phyloP scores from a whole-genome alignment of 2,797 vertebrate species.

The Aldrovandia affinis region DNA sequence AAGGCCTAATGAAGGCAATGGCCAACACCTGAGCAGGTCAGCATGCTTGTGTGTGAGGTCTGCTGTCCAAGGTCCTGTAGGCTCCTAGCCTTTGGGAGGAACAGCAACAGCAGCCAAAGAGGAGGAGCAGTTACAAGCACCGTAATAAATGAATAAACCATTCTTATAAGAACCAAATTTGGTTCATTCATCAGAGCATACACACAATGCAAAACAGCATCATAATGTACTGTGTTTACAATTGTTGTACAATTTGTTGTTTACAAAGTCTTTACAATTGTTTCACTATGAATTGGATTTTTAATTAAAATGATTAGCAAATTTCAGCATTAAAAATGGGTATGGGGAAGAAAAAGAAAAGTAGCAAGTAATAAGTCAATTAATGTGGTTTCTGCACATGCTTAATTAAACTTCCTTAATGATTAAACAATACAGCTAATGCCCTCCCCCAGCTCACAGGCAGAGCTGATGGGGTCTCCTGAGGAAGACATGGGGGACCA shows the following conservation, averaged over 20 bases:
- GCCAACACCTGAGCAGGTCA: too few species aligned
- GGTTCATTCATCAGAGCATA: slow-evolving; percentile 77
- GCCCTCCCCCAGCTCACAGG: slow-evolving; percentile 86
- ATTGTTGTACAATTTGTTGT: slow-evolving; percentile 81
- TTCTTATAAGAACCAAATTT: slow-evolving; percentile 87
- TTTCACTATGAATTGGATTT: slow-evolving; percentile 85
- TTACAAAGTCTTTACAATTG: slow-evolving; percentile 78
- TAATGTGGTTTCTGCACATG: slow-evolving; percentile 69
- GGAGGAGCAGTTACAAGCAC: too few species aligned
- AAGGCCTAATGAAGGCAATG: too few species aligned
- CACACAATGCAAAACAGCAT: slow-evolving; percentile 61
- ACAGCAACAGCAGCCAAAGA: too few species aligned
- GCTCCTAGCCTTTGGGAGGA: too few species aligned
- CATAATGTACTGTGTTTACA: slow-evolving; percentile 82
- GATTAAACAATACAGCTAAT: slow-evolving; percentile 87
- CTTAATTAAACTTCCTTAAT: slow-evolving; percentile 89
- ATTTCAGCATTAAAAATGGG: slow-evolving; percentile 69
- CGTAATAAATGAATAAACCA: too few species aligned
- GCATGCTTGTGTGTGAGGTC: too few species aligned
- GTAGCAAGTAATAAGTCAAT: slow-evolving; percentile 84
- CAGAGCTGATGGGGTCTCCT: slow-evolving; percentile 86
- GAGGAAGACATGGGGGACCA: slow-evolving; percentile 69
- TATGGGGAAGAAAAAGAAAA: slow-evolving; percentile 11
- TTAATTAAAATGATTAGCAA: slow-evolving; percentile 78
- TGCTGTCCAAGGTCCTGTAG: too few species aligned